A percentile compares a stretch with the other conserved stretches of the same genome.
These are phyloP conservation scores for Cheirogaleus medius DNA, from an alignment of 2,113 vertebrate species.

Conservation along the genomic window DNA sequence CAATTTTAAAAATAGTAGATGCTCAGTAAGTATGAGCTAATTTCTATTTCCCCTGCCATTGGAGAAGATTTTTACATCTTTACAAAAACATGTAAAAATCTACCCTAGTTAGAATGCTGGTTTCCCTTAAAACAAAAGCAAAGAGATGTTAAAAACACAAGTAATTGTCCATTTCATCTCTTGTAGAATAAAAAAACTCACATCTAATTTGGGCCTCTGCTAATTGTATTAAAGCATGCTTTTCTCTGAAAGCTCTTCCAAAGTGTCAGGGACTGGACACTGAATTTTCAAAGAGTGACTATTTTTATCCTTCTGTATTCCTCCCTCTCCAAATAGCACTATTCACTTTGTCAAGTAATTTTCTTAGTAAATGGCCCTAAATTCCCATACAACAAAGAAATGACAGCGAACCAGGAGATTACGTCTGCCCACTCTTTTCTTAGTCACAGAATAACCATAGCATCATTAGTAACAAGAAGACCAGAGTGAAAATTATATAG, in stretches of 20 bases:
- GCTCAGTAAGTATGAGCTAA: not conserved
- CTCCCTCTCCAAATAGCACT: constrained; percentile 23
- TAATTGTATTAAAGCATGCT: constrained; percentile 43
- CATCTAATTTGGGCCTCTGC: constrained; percentile 50
- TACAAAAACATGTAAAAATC: constrained; percentile 63
- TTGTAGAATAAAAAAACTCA: constrained; percentile 52
- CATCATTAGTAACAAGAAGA: not conserved
- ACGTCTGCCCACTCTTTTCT: not conserved
- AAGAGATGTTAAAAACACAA: constrained; percentile 61
- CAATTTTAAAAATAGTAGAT: not conserved
- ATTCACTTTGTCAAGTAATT: constrained; percentile 6
- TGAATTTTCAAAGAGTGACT: constrained; percentile 58
- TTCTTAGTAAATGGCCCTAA: constrained; percentile 57
- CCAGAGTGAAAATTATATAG: constrained; percentile 25
- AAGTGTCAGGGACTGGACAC: not conserved
- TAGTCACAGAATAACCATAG: not conserved
- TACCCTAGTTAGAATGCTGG: constrained; percentile 5
- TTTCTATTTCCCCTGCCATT: constrained; percentile 16
- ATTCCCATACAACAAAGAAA: not conserved
- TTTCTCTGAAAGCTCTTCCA: constrained; percentile 35
- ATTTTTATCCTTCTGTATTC: constrained; percentile 68
- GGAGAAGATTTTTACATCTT: too few species aligned
- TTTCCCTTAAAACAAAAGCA: constrained; percentile 47
- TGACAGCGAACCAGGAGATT: not conserved
- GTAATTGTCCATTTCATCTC: constrained; percentile 49